These are phyloP conservation scores for Fratercula arctica DNA, from an alignment of 2,797 vertebrate genomes.

Conservation along the genomic window DNA sequence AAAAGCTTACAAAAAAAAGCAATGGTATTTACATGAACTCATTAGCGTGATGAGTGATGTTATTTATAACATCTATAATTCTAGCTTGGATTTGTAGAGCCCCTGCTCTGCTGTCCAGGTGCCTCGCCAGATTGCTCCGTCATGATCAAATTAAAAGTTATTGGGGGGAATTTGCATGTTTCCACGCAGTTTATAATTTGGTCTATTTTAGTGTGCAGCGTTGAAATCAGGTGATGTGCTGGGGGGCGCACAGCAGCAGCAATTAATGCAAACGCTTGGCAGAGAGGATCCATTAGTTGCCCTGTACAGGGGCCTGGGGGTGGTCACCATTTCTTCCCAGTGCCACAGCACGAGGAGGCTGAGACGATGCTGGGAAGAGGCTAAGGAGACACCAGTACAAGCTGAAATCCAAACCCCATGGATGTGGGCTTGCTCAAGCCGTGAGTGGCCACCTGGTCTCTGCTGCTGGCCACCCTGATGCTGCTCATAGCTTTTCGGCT, in stretches of 20 bases:
- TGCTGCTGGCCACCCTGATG: rapidly evolving
- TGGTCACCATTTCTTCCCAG: neutral
- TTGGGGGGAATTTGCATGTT: neutral
- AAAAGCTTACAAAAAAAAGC: neutral
- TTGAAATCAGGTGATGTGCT: neutral
- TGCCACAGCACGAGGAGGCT: rapidly evolving
- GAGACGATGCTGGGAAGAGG: neutral
- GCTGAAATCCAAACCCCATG: rapidly evolving
- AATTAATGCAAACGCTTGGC: no score
- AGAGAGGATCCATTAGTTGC: neutral
- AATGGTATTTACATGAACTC: neutral
- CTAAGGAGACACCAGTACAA: neutral
- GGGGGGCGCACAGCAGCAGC: neutral
- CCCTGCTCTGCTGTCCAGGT: neutral
- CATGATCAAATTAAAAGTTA: neutral
- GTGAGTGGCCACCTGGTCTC: neutral
- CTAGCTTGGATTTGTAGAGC: neutral
- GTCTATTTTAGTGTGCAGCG: rapidly evolving
- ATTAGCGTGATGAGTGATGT: neutral
- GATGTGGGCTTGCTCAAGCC: neutral
- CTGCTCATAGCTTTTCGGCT: rapidly evolving
- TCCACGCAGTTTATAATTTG: neutral
- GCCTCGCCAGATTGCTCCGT: neutral
- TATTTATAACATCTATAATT: neutral
- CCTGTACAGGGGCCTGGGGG: rapidly evolving